Base-by-base conservation (phyloP, 2,888 invertebrate genomes). In the Hartigia nigra region DNA sequence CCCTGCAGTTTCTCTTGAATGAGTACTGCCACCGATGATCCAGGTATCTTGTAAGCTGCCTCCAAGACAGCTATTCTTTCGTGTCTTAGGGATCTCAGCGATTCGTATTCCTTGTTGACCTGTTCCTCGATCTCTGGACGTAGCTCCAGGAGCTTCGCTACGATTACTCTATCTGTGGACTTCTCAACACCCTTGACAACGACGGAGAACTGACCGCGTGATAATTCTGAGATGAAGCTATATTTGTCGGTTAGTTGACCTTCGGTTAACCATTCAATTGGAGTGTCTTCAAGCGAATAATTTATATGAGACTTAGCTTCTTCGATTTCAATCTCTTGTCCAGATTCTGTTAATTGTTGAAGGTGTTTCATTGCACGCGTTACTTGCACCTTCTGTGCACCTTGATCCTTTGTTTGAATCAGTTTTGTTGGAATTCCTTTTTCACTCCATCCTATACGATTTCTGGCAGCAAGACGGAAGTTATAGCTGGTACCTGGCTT, bases 401-500 rank as follows among this genome's bases (percentile, higher is more conserved):
- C 96, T 35, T 93, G 87, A 70, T 93, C 93, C 84, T 94, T 94
- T 0, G 98, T 98, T 87, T 95, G 94, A 32, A 96, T 92, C 1
- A 96, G 93, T 81, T 95, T 94, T 1, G 97, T 96, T 0, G 97
- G 96, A 82, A 97, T 95, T 75, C 98, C 97, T 89, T 96, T 95
- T 78, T 97, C 96, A 92, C 98, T 97, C 96, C 97, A 97, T 0
- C 99, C 99, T 88, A 99, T 97, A 77, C 95, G 95, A 92, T 99
- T 99, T 84, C 95, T 94, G 0, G 98, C 97, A 0, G 97, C 95
- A 39, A 99, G 93, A 80, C 98, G 94, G 93, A 99, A 98, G 85
- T 97, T 95, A 92, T 99, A 98, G 87, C 95, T 95, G 37, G 95
- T 96, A 83, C 95, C 94, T 0, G 97, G 95, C 77, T 94, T 92